phyloP scores from a whole-genome alignment of 2,888 invertebrate species.

The Metacarcinus magister region DNA sequence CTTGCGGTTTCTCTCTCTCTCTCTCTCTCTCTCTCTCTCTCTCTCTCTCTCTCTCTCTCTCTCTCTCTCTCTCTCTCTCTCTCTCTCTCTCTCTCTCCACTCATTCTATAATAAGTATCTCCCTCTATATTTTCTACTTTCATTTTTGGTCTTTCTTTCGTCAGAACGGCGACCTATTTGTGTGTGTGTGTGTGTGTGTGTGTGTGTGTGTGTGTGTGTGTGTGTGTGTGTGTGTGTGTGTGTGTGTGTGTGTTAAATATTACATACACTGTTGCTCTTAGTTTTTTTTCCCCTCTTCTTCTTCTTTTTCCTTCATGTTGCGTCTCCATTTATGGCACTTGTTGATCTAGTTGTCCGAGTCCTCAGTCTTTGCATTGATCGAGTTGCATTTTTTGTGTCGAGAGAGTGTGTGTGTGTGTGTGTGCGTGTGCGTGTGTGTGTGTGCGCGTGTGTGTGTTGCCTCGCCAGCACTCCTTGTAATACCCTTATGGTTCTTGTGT shows the following conservation, averaged over 20 bases:
- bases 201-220: constrained; percentile 32
- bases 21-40: neutral
- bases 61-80: constrained; percentile 37
- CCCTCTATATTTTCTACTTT: neutral
- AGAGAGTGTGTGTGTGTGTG: too few species aligned
- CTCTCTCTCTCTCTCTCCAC: constrained; percentile 28
- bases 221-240: constrained; percentile 39
- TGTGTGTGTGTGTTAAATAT: neutral
- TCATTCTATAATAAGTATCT: neutral
- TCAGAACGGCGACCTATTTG: neutral
- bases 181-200: neutral
- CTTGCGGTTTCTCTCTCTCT: neutral
- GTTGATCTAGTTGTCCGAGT: neutral
- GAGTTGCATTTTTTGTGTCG: too few species aligned
- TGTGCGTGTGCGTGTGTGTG: too few species aligned
- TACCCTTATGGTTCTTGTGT: neutral
- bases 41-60: neutral
- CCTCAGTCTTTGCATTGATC: neutral
- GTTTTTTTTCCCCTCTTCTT: too few species aligned
- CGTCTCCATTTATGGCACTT: too few species aligned
- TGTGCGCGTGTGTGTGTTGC: neutral
- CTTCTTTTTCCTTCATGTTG: too few species aligned
- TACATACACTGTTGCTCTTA: too few species aligned
- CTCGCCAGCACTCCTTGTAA: neutral
- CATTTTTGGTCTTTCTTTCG: constrained; percentile 12